A percentile compares a stretch with the other conserved stretches of the same genome.
phyloP scores from a whole-genome alignment of 2,113 vertebrate genomes.

The Sturnus vulgaris region DNA sequence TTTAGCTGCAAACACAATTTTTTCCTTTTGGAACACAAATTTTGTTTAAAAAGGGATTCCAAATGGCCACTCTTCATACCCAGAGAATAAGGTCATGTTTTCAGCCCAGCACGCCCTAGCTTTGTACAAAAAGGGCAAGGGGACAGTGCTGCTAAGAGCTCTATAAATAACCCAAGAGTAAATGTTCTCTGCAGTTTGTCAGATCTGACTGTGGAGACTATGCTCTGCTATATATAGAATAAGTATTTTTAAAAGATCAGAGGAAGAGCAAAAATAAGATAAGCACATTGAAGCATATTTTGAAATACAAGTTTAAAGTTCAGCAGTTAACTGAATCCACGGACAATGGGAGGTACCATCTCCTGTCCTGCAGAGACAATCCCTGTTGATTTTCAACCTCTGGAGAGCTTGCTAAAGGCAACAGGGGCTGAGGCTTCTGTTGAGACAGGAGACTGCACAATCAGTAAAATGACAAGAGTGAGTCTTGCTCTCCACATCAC shows the following conservation, averaged over 20 bases:
- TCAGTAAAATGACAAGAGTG: not conserved
- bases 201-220: not conserved
- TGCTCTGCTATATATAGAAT: constrained; percentile 34
- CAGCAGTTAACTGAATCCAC: not conserved
- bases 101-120: not conserved
- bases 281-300: not conserved
- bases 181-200: not conserved
- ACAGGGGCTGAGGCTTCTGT: accelerated
- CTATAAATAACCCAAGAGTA: not conserved
- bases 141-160: not conserved
- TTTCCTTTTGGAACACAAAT: not conserved
- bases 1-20: not conserved
- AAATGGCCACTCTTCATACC: not conserved
- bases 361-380: not conserved
- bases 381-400: not conserved
- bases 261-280: not conserved
- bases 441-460: not conserved
- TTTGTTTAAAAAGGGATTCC: not conserved
- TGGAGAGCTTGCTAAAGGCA: not conserved
- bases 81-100: not conserved
- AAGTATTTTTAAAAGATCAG: not conserved
- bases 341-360: not conserved
- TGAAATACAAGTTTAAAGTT: not conserved
- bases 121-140: not conserved
- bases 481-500: not conserved